Evolutionary conservation across 2,113 vertebrate species (phyloP).

Genomic region (Loxodonta africana): DNA sequence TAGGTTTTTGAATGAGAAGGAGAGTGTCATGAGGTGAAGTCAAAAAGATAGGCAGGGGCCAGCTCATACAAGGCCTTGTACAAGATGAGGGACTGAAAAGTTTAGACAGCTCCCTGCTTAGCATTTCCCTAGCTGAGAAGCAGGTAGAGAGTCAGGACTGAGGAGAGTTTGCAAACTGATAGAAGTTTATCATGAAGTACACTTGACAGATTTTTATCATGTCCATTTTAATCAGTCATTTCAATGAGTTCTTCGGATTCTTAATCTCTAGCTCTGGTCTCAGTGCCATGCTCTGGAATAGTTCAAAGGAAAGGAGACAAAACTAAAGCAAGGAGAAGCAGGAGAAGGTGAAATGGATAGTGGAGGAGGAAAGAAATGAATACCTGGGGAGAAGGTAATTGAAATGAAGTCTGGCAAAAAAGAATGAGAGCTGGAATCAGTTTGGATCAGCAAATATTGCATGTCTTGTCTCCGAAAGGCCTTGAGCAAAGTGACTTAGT

Average conservation of each 20-base stretch:
- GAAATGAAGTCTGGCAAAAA: not conserved
- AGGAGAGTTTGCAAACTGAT: not conserved
- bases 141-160: not conserved
- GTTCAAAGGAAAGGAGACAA: not conserved
- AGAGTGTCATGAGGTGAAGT: not conserved
- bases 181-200: not conserved
- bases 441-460: not conserved
- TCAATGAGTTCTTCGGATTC: not conserved
- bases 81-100: not conserved
- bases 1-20: not conserved
- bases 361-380: not conserved
- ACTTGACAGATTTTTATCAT: not conserved
- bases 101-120: not conserved
- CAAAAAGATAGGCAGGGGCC: not conserved
- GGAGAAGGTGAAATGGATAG: not conserved
- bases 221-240: not conserved
- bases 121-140: not conserved
- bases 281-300: not conserved
- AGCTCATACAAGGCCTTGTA: not conserved
- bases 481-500: not conserved
- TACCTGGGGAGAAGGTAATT: not conserved
- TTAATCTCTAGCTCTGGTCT: not conserved
- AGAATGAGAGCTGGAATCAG: not conserved
- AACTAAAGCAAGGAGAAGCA: not conserved
- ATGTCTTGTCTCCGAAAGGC: not conserved